Base-by-base conservation (phyloP, 1,140 invertebrate species). In the Drosophila funebris region DNA sequence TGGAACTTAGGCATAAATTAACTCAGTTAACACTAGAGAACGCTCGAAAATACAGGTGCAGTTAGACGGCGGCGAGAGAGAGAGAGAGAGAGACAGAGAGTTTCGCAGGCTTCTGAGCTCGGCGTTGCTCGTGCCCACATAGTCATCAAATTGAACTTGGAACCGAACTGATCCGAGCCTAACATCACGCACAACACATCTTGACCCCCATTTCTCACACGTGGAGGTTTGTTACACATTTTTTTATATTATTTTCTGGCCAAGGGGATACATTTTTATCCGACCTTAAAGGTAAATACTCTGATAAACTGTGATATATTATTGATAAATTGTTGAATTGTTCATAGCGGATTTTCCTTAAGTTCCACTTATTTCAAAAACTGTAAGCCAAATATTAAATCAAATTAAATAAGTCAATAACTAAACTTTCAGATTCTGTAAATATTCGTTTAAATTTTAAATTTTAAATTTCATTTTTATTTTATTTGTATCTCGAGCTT, bases 1-100 rank as follows among this genome's bases (percentile, higher is more conserved):
- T 22, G 20, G 14, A 70, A 44, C 39, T 56, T 37, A 16, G 29
- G 22, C 50, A 63, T 64, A 64, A 64, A 48, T 70, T 70, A 64
- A 22, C 18, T 11, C 50, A 52, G 18, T 18, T 43, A 31, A 36
- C 37, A 3, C 29, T 53, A n/a, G 27, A 37, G 43, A 27, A 33
- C 33, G 20, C 14, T 9, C 13, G 7, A 46, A 37, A 37, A 39
- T 27, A 33, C 39, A 54, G 16, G 4, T 18, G 43, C 18, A 48
- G 44, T 48, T 48, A 14, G 22, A 13, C n/a, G 11, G 33, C 0
- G 33, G 11, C n/a, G n/a, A 36, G 4, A n/a, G 7, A n/a, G 7
- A 16, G 48, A 11, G 22, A 14, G 11, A 50, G 8, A 53, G 18
- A 22, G 33, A 46, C 29, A 46, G 27, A 46, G 8, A 36, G 7